Base-by-base conservation (phyloP, 2,797 vertebrate genomes). In the Cephalopachus bancanus region DNA sequence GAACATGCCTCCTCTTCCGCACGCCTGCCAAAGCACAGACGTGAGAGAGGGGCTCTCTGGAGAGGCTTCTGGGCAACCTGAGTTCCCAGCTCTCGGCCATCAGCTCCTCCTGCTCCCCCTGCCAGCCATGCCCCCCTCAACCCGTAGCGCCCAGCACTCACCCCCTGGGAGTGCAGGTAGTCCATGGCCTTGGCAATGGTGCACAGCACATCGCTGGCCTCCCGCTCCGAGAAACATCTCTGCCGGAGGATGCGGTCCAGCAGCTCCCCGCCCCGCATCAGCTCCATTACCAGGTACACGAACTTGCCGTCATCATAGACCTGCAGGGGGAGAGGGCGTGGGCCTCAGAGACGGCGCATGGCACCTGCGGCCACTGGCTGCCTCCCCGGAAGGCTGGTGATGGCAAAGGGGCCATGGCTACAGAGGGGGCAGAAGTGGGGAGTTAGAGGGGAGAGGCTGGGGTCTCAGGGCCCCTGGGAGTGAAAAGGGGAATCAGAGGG, bases 101-200 rank as follows among this genome's bases (percentile, higher is more conserved):
- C 37, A 37, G 37, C 37, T 37, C 37, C 37, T 37, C 37, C 37
- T 37, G 37, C 37, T 37, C 37, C 37, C 37, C 37, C 37, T 37
- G 37, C 37, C 37, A 37, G 37, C 37, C 37, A 37, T 37, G 37
- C 37, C 37, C 37, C 37, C 37, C 37, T 37, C 37, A 37, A 3
- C 37, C 37, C 37, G 37, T 37, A 37, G 37, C 3, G 37, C 37
- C 37, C 37, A 1, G 19, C 69, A 19, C 65, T 24, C 37, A 99
- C 99, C 60, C 99, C 99, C 96, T 99, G 99, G 19, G 99, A 99
- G 98, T 99, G 99, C 10, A 99, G 98, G 98, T 99, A 99, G 97
- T 99, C 99, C 98, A 99, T 99, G 20, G 99, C 99, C 98, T 99
- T 99, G 96, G 99, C 98, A 88, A 99, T 98, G 44, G 99, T 99